These are phyloP conservation scores for Xestia ashworthii DNA, from an alignment of 2,888 invertebrate species.

Conservation along the genomic window DNA sequence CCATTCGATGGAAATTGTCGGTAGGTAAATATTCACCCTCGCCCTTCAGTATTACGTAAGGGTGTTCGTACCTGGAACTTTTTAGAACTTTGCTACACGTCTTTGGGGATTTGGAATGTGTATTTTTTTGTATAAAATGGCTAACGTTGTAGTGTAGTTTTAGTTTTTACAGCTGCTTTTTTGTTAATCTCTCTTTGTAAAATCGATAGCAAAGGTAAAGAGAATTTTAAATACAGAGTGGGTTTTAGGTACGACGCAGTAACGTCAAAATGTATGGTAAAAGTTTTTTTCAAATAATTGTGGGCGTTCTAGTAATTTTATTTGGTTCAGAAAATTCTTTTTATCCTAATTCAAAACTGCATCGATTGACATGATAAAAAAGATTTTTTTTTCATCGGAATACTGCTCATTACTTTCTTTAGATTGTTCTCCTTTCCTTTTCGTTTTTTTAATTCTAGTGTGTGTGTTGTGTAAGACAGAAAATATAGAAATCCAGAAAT, in stretches of 20 bases:
- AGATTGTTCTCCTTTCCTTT: too few species aligned
- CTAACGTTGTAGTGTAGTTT: slow-evolving; percentile 14
- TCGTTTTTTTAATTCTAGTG: too few species aligned
- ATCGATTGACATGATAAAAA: background rate
- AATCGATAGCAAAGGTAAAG: background rate
- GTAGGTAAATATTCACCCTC: slow-evolving; percentile 67
- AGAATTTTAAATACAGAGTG: background rate
- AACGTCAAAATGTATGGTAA: background rate
- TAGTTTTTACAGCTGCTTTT: background rate
- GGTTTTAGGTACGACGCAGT: background rate
- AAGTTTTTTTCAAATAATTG: background rate
- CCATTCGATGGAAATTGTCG: slow-evolving; percentile 51
- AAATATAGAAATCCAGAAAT: too few species aligned
- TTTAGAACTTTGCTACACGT: slow-evolving; percentile 33
- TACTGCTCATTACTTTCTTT: too few species aligned
- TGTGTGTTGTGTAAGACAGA: too few species aligned
- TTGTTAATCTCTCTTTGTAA: background rate
- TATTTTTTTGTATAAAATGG: slow-evolving; percentile 33
- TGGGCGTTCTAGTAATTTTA: background rate
- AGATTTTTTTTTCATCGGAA: too few species aligned
- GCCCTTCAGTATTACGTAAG: slow-evolving; percentile 33
- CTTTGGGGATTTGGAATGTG: slow-evolving; percentile 44
- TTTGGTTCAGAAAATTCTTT: background rate
- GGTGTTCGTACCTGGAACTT: slow-evolving; percentile 54
- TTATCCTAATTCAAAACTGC: background rate